Percentiles rank a stretch among this genome's conserved stretches.
These are phyloP conservation scores for Zootermopsis nevadensis DNA, from an alignment of 2,888 invertebrate species.

Conservation along the genomic window DNA sequence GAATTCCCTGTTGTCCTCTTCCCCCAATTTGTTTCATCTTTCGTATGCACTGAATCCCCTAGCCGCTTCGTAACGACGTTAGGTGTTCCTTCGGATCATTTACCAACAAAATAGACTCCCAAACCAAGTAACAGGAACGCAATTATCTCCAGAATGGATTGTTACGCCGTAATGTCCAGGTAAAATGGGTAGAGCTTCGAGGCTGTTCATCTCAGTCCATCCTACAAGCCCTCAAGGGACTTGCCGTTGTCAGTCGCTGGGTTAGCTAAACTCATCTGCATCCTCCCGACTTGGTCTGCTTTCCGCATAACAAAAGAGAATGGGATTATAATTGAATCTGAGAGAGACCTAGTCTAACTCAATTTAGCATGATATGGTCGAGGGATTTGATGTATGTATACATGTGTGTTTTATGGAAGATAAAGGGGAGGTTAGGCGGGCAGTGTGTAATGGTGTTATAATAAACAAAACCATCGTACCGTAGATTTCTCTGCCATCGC, in stretches of 20 bases:
- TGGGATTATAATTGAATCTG: slow-evolving; percentile 52
- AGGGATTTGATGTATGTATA: slow-evolving; percentile 48
- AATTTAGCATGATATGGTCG: slow-evolving; percentile 53
- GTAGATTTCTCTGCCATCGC: slow-evolving; percentile 40
- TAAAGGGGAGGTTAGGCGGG: slow-evolving; percentile 34
- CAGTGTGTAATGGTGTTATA: slow-evolving; percentile 38
- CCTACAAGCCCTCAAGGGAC: slow-evolving; percentile 23
- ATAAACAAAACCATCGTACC: slow-evolving; percentile 45
- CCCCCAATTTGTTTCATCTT: slow-evolving; percentile 36
- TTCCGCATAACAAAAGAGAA: slow-evolving; percentile 50
- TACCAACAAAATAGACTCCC: slow-evolving; percentile 50
- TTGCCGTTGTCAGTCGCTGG: background rate
- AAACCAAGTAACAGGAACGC: slow-evolving; percentile 43
- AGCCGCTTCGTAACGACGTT: slow-evolving; percentile 20
- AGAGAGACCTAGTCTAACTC: slow-evolving; percentile 48
- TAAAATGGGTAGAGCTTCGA: slow-evolving; percentile 23
- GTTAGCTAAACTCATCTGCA: slow-evolving; percentile 41
- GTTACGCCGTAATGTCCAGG: slow-evolving; percentile 47
- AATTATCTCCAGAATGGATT: slow-evolving; percentile 50
- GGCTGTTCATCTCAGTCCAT: slow-evolving; percentile 42
- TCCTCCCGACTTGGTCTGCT: slow-evolving; percentile 38
- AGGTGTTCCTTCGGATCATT: slow-evolving; percentile 49
- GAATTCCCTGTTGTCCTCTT: slow-evolving; percentile 4
- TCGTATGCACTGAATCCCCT: slow-evolving; percentile 25
- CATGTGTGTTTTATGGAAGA: slow-evolving; percentile 23